A percentile compares a stretch with the other conserved stretches of the same genome.
These are phyloP conservation scores for Zingel zingel DNA, from an alignment of 2,113 vertebrate species.

Conservation along the genomic window DNA sequence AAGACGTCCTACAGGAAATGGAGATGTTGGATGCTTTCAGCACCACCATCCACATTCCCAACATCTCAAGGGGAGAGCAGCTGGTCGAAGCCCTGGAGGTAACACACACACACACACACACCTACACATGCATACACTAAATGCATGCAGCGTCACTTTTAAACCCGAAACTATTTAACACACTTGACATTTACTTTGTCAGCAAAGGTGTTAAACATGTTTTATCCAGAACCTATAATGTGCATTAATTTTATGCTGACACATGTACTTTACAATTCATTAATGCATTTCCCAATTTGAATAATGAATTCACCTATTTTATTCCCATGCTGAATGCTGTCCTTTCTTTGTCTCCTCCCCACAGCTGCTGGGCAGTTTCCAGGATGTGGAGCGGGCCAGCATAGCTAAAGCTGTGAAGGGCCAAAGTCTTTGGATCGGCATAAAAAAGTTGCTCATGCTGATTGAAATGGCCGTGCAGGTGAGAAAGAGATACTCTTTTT, in stretches of 20 bases:
- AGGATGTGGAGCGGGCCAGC: conserved; percentile 89
- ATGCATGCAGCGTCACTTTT: neutral
- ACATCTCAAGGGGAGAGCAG: conserved; percentile 91
- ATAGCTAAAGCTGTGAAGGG: conserved; percentile 91
- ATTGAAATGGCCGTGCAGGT: conserved; percentile 98
- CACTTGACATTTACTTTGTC: neutral
- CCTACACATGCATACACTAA: neutral
- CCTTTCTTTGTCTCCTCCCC: neutral
- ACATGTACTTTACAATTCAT: neutral
- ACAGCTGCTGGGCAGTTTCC: conserved; percentile 94
- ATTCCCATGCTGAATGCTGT: neutral
- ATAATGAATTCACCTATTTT: neutral
- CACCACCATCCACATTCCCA: conserved; percentile 95
- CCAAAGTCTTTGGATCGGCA: conserved; percentile 90
- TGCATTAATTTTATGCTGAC: neutral
- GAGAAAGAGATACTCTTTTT: conserved; percentile 39
- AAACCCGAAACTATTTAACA: neutral
- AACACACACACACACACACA: neutral
- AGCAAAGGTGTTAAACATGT: neutral
- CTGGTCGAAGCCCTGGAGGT: conserved; percentile 93
- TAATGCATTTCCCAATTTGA: neutral
- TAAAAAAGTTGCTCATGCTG: conserved; percentile 98
- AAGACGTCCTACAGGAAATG: conserved; percentile 97
- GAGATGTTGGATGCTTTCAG: conserved; percentile 97
- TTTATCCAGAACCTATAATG: neutral